Base-by-base conservation (phyloP, 2,888 invertebrate genomes). In the Tigriopus californicus region DNA sequence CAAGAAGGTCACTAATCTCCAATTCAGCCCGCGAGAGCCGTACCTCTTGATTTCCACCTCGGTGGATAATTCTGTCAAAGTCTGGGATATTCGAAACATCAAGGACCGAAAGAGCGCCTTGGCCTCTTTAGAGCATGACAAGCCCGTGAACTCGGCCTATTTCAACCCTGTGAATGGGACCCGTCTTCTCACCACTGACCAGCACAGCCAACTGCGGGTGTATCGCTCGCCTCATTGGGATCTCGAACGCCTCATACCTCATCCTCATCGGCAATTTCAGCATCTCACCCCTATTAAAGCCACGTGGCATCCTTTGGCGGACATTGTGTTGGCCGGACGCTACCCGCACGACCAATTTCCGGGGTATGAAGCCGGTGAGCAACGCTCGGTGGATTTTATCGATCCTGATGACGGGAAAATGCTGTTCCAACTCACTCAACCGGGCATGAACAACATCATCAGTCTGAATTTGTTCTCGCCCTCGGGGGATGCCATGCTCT, bases 51-150 rank as follows among this genome's bases (percentile, higher is more conserved):
- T 46, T 11, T 25, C 56, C 1, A 56, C 56, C 11, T 56, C 56
- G 3, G 25, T 46, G 8, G 56, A 56, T 18, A 85, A 87, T 73
- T 85, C 85, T 41, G 83, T 85, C 68, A 78, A 82, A 40, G 46
- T 60, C 41, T 47, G 41, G 55, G 48, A 54, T 40, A 57, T 60
- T 22, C 54, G 41, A 6, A 33, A n/a, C 46, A 41, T 54, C 15
- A 46, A 25, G 1, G 54, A 60, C 15, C 46, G 60, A 11, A 47
- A 49, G 18, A 44, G 60, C 10, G 12, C 18, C 20, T 62, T 65
- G 18, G 25, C 48, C 5, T 25, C 15, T 20, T 11, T 49, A 10
- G 53, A 25, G n/a, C 58, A 58, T 25, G 25, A 58, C 51, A 48
- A 49, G 15, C 25, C 58, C 33, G 58, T 58, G 8, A 58, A 58